phyloP scores from a whole-genome alignment of 2,888 invertebrate genomes.

The Cephalotes varians region DNA sequence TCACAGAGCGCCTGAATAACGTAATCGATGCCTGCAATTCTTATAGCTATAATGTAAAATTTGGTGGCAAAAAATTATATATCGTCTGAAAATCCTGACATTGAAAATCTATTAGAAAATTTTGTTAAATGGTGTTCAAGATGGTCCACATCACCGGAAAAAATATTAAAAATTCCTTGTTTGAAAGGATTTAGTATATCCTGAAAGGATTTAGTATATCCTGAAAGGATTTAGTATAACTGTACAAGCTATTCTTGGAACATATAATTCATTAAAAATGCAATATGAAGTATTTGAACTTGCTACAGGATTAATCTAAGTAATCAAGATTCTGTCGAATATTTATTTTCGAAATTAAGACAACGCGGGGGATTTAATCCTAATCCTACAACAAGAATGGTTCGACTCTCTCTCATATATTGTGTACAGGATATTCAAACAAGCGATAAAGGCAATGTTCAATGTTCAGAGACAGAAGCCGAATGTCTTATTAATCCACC shows the following conservation, averaged over 20 bases:
- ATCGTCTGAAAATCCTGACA: neutral
- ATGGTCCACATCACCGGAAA: neutral
- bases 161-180: no score
- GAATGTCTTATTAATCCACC: neutral
- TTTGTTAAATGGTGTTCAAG: neutral
- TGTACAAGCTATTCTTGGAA: no score
- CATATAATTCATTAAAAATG: no score
- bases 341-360: slow-evolving; percentile 20
- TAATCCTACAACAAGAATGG: neutral
- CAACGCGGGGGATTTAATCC: neutral
- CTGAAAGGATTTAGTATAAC: neutral
- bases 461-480: neutral
- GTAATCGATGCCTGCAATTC: neutral
- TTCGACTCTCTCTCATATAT: neutral
- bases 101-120: neutral
- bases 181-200: neutral
- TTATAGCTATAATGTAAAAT: neutral
- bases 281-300: neutral
- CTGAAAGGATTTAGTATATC: neutral
- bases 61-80: neutral
- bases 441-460: neutral
- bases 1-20: neutral
- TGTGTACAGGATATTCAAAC: neutral
- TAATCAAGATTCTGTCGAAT: neutral
- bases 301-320: neutral